Evolutionary conservation across 2,888 invertebrate genomes (phyloP), one percentile per base, ranked within the genome.

Genomic region (Hedychridium roseum): DNA sequence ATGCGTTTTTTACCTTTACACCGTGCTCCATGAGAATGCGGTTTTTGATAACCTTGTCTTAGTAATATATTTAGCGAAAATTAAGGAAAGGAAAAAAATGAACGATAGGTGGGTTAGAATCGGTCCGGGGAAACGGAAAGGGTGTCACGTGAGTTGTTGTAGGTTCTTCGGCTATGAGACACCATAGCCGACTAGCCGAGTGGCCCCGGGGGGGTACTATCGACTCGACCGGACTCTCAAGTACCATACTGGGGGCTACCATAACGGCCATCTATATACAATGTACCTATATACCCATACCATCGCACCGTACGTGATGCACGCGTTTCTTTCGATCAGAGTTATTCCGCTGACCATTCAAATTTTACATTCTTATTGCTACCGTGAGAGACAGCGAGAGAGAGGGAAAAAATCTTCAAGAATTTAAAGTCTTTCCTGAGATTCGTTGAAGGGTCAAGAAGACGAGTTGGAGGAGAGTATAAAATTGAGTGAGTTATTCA

Each of bases 141-240:
- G n/a, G n/a, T n/a, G n/a, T n/a, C 43, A 35, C 39, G 41, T 28
- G 46, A 54, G n/a, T n/a, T n/a, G n/a, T n/a, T n/a, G n/a, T n/a
- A 66, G 57, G 44, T 61, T 61, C 46, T 53, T 63, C 53, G 37
- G 50, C 38, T 27, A 5, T 30, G 63, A 47, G 63, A 62, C 53
- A 54, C 32, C 43, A 46, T 43, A 44, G 6, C 6, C 43, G 63
- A 47, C 42, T 40, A 52, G 39, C 48, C 41, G 64, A 73, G 63
- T 66, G 61, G 57, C 60, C 73, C 68, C 74, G 43, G 43, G 74
- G 68, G 71, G 60, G 66, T 57, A 50, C 64, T 71, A 59, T 42
- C 59, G 66, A 61, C 66, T 71, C 59, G 48, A 50, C 59, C 44
- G 67, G 66, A 66, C 73, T 58, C 74, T 60, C 50, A 68, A 74